A percentile compares a stretch with the other conserved stretches of the same genome.
Evolutionary conservation across 2,797 vertebrate genomes (phyloP).

Genomic region (Gymnoscopelus braueri): DNA sequence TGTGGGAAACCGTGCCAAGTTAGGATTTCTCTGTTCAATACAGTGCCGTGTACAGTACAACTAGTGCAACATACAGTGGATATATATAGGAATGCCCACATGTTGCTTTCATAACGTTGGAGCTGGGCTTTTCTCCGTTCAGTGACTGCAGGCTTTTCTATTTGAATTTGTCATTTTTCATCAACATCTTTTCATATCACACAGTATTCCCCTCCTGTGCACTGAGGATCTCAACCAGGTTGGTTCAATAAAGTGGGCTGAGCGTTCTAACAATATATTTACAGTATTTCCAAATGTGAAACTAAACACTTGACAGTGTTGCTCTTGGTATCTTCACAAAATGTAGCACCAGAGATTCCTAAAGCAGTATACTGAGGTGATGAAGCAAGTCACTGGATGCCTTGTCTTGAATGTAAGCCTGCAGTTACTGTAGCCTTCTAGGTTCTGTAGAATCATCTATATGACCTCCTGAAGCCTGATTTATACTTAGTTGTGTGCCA

Average conservation of each 20-base stretch:
- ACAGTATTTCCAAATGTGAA: constrained; percentile 49
- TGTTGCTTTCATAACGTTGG: constrained; percentile 19
- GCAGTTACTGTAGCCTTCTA: constrained; percentile 62
- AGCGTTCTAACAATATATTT: constrained; percentile 16
- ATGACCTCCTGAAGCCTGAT: background rate
- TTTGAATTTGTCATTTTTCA: constrained; percentile 7
- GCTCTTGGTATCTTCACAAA: constrained; percentile 10
- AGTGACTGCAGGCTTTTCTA: constrained; percentile 7
- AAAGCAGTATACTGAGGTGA: background rate
- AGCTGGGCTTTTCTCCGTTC: constrained; percentile 9
- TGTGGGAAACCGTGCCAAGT: constrained; percentile 25
- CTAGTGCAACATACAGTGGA: background rate
- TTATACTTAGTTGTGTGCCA: no score
- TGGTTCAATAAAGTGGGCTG: constrained; percentile 8
- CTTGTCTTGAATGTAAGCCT: constrained; percentile 16
- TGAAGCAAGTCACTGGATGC: constrained; percentile 32
- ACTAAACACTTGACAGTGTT: background rate
- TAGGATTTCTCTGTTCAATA: constrained; percentile 10
- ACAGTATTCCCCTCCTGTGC: constrained; percentile 1
- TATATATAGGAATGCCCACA: constrained; percentile 5
- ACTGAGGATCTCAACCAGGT: constrained; percentile 10
- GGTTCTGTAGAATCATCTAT: constrained; percentile 31
- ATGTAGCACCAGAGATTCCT: constrained; percentile 65
- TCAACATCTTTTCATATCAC: background rate
- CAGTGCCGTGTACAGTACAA: no score